phyloP scores from a whole-genome alignment of 2,113 vertebrate genomes.

The Amazona guildingii region DNA sequence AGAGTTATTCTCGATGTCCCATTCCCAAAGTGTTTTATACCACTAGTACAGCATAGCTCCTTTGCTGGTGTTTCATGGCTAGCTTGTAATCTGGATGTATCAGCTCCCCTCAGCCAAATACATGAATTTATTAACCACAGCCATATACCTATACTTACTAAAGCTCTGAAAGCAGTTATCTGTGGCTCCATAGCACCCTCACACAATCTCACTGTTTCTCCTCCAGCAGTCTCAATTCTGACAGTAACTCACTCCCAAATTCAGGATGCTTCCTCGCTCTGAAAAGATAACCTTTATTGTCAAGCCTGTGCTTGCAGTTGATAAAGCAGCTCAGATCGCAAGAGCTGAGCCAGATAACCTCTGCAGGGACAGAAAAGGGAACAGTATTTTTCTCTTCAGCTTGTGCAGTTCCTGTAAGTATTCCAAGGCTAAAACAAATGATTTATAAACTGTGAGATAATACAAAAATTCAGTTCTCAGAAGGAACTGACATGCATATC shows the following conservation, averaged over 20 bases:
- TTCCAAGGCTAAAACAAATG: not conserved
- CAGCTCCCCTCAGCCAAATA: not conserved
- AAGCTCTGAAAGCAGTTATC: not conserved
- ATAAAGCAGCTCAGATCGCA: not conserved
- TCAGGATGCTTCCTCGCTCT: not conserved
- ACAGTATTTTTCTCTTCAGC: not conserved
- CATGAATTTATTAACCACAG: not conserved
- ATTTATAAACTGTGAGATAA: not conserved
- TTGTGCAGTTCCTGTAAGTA: not conserved
- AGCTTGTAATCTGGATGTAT: not conserved
- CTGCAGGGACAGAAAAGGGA: not conserved
- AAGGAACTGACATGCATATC: not conserved
- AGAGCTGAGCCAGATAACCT: not conserved
- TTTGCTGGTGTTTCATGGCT: not conserved
- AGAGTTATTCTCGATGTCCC: not conserved
- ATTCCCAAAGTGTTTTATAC: not conserved
- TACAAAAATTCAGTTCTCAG: not conserved
- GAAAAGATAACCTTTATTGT: not conserved
- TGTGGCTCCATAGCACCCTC: not conserved
- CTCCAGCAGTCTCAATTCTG: not conserved
- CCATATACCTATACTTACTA: not conserved
- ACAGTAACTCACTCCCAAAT: not conserved
- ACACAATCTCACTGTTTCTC: not conserved
- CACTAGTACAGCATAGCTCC: not conserved
- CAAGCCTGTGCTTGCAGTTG: not conserved